A percentile compares a stretch with the other conserved stretches of the same genome.
Conservation (phyloP, 2,797 vertebrate genomes). For the Pygocentrus nattereri region DNA sequence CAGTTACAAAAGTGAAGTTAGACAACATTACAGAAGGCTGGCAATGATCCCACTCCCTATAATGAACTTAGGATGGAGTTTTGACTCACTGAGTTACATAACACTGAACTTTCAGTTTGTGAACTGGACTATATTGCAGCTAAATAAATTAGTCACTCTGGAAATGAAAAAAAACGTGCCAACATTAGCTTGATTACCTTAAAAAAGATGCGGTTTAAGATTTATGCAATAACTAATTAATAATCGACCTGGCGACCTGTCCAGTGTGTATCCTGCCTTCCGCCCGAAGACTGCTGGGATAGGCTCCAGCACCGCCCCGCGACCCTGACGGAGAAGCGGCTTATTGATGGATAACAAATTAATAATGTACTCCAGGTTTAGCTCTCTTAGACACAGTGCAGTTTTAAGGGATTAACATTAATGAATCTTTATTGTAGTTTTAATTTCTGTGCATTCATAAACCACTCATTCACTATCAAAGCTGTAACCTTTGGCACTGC, state of each 20-base stretch:
- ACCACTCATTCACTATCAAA: constrained; percentile 4
- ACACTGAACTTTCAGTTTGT: not conserved
- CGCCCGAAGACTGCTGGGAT: no score
- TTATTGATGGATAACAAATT: no score
- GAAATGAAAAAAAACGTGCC: no score
- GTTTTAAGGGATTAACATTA: not conserved
- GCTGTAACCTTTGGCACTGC: not conserved
- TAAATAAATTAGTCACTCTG: no score
- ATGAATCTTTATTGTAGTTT: not conserved
- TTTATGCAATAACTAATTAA: no score
- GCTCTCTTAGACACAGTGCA: not conserved
- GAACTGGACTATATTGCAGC: not conserved
- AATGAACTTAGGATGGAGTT: not conserved
- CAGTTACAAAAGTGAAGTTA: not conserved
- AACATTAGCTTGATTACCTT: no score
- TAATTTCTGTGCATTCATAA: not conserved
- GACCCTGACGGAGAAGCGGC: no score
- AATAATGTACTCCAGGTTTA: no score
- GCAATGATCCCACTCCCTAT: not conserved
- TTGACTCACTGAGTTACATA: not conserved
- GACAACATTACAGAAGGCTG: not conserved
- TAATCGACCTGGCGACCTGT: no score
- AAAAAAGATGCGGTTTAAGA: no score
- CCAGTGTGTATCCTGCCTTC: no score
- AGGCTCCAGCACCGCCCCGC: no score